Evolutionary conservation across 2,888 invertebrate genomes (phyloP), one percentile per base, ranked within the genome.

Genomic region (Drosophila aldrichi): DNA sequence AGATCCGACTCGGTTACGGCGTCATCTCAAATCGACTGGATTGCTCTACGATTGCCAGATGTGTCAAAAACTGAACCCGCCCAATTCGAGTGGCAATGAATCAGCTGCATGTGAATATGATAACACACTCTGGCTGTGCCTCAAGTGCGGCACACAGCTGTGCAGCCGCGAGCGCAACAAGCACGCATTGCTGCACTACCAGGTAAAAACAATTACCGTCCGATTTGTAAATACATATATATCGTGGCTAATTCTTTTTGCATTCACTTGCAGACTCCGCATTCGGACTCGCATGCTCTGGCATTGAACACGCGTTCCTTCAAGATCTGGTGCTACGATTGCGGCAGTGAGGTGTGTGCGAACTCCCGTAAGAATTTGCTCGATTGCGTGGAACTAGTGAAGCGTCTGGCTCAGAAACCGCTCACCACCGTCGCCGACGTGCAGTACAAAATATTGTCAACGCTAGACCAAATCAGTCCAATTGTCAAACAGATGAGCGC

Each of bases 271-370:
- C 4, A 93, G 91, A 96, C 95, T 2, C 96, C 96, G 0, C 95
- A 95, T 87, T 97, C 96, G 0, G 97, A 97, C 91, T 94, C 94
- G 52, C 97, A 97, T 93, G 94, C 95, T 2, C 91, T 97, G 68
- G 95, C 95, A 44, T 94, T 96, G 72, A 96, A 97, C 91, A 96
- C 96, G 32, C 94, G 95, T 40, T 93, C 94, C 25, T 96, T 96
- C 95, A 95, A 94, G 65, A 94, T 97, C 32, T 97, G 96, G 95
- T 97, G 97, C 93, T 97, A 96, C 90, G 94, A 94, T 62, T 97
- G 97, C 93, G 95, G 96, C 89, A 94, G 94, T 81, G 95, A 96
- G 92, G 94, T 97, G 18, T 94, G 94, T 61, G 92, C 95, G 12
- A 88, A 90, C 93, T 94, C 91, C 74, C 93, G 94, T 52, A 95